Percentiles rank a stretch among this genome's conserved stretches.
Evolutionary conservation across 2,888 invertebrate species (phyloP).

Genomic region (Chloroclysta siterata): DNA sequence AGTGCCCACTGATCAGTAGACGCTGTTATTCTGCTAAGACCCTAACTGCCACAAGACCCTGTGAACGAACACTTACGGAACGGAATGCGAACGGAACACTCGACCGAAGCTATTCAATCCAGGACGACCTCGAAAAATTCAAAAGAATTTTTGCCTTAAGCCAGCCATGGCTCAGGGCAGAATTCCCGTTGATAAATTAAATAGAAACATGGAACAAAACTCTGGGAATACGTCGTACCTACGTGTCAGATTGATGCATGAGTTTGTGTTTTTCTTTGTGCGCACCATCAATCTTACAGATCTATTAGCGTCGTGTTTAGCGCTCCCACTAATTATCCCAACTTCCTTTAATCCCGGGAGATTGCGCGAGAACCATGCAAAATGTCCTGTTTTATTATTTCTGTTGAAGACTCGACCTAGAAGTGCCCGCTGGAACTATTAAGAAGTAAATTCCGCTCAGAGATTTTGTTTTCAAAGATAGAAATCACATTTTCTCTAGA

Average conservation of each 20-base stretch:
- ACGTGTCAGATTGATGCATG: conserved; percentile 74
- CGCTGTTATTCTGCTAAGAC: too few relatives aligned
- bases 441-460: background rate
- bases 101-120: background rate
- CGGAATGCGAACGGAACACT: background rate
- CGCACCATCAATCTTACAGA: conserved; percentile 70
- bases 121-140: background rate
- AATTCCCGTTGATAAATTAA: conserved; percentile 30
- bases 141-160: background rate
- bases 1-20: too few relatives aligned
- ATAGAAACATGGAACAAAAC: conserved; percentile 39
- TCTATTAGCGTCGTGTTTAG: conserved; percentile 77
- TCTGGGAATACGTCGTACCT: conserved; percentile 48
- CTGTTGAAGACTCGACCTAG: conserved; percentile 8
- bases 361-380: conserved; percentile 47
- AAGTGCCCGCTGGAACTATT: conserved; percentile 11
- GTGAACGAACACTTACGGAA: too few relatives aligned
- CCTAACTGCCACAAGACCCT: too few relatives aligned
- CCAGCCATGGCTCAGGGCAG: background rate
- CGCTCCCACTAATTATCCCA: conserved; percentile 70
- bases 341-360: conserved; percentile 57
- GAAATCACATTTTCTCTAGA: background rate
- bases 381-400: conserved; percentile 40
- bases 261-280: conserved; percentile 73
- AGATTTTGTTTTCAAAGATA: conserved; percentile 5